Base-by-base conservation (phyloP, 2,113 vertebrate species). In the Xenopus laevis region DNA sequence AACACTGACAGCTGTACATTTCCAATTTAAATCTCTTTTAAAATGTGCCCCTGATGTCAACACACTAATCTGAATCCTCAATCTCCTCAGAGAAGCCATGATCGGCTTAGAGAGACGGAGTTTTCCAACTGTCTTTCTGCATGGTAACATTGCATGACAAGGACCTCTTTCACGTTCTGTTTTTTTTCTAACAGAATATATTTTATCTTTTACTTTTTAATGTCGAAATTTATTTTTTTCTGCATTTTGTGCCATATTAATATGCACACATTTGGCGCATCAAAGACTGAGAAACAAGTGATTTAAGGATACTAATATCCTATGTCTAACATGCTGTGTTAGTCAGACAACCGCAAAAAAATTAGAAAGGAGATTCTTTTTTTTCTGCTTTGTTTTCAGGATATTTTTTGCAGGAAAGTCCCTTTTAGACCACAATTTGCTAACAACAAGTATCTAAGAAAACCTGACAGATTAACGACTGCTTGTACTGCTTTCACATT, bases 61-160 rank as follows among this genome's bases (percentile, higher is more conserved):
- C 76, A 71, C 73, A 77, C 79, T 83, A 78, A 84, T 20, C 65
- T 72, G 65, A 58, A 79, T 83, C 79, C 85, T 80, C 81, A 71
- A 73, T 83, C 84, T 68, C 11, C 81, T 81, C 65, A 18, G 13
- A 17, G 81, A 80, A 81, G 77, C 75, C 82, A 67, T 91, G 92
- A 94, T 92, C 91, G 86, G 93, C 91, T 94, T 94, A 93, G n/a
- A 71, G 27, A 81, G 78, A 80, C 71, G 84, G 80, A 86, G 58
- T 84, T 87, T 50, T 83, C 57, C 7, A 68, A 16, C 57, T 44
- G 84, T 71, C 80, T 79, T 69, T 84, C 70, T 83, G 83, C 81
- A 81, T 66, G 69, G 63, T 57, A 18, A 70, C 52, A 50, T 55
- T 27, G 53, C 13, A 64, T 44, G 59, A 72, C 44, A 53, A 59